Conservation (phyloP, 2,888 invertebrate genomes). For the Drosophila rubida region DNA sequence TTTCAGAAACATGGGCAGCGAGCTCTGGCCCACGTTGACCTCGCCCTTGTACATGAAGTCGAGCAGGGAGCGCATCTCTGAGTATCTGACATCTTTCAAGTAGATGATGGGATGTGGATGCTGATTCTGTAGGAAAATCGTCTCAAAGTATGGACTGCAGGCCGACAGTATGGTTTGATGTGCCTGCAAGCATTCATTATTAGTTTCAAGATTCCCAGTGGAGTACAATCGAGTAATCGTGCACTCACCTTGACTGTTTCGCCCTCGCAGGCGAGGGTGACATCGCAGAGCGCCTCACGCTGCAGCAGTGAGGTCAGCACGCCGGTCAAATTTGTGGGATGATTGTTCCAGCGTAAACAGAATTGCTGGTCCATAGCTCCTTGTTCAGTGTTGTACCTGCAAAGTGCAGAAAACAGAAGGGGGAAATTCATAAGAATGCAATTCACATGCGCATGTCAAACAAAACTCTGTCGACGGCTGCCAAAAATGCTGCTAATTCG, state of each 20-base stretch:
- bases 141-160: slow-evolving; percentile 97
- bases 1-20: slow-evolving; percentile 95
- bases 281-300: slow-evolving; percentile 95
- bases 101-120: slow-evolving; percentile 97
- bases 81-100: slow-evolving; percentile 95
- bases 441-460: background rate
- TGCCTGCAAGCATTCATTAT: too few species aligned
- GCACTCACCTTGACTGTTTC: slow-evolving; percentile 92
- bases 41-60: slow-evolving; percentile 97
- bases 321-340: slow-evolving; percentile 95
- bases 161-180: slow-evolving; percentile 97
- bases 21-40: slow-evolving; percentile 96
- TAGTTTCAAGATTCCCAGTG: too few species aligned
- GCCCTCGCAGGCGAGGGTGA: slow-evolving; percentile 96
- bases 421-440: background rate
- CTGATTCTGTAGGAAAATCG: slow-evolving; percentile 93
- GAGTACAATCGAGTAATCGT: too few species aligned
- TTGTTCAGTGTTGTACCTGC: slow-evolving; percentile 85
- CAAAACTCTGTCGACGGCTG: background rate
- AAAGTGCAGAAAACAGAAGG: background rate
- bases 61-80: slow-evolving; percentile 94
- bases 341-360: slow-evolving; percentile 97
- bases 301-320: slow-evolving; percentile 94
- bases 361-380: slow-evolving; percentile 91
- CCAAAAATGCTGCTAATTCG: slow-evolving; percentile 11